A percentile compares a stretch with the other conserved stretches of the same genome.
Evolutionary conservation across 2,888 invertebrate genomes (phyloP).

Genomic region (Aleiodes alternator): DNA sequence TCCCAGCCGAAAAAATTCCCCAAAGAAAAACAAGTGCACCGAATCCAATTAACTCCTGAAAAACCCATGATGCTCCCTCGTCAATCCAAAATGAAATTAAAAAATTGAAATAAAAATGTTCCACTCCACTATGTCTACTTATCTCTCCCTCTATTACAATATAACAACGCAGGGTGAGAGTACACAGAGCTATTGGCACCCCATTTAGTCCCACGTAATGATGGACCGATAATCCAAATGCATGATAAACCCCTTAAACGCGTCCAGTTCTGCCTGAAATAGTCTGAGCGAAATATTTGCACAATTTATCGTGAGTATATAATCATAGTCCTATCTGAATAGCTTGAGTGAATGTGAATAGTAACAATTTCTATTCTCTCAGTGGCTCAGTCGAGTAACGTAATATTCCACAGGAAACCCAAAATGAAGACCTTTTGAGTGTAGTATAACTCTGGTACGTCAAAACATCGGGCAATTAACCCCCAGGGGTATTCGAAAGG

Average conservation of each 20-base stretch:
- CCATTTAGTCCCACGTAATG: constrained; percentile 40
- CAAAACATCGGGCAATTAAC: constrained; percentile 74
- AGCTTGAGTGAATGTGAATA: constrained; percentile 7
- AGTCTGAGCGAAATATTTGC: constrained; percentile 51
- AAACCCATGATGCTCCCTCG: too few species aligned
- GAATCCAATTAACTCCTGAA: too few species aligned
- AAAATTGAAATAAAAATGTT: too few species aligned
- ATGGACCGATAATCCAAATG: constrained; percentile 50
- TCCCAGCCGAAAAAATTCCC: too few species aligned
- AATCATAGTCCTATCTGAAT: constrained; percentile 30
- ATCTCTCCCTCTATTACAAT: too few species aligned
- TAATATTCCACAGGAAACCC: constrained; percentile 9
- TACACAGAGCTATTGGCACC: constrained; percentile 30
- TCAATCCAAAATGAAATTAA: too few species aligned
- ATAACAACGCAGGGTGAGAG: too few species aligned
- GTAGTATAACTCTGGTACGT: constrained; percentile 65
- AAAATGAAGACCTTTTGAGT: constrained; percentile 50
- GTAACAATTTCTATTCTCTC: constrained; percentile 15
- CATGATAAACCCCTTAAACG: constrained; percentile 54
- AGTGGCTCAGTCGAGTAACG: not conserved
- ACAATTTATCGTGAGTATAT: constrained; percentile 42
- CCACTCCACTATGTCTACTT: too few species aligned
- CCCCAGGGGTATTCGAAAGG: constrained; percentile 71
- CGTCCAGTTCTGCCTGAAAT: constrained; percentile 24
- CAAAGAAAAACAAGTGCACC: too few species aligned